A percentile compares a stretch with the other conserved stretches of the same genome.
These are phyloP conservation scores for Neogobius melanostomus DNA, from an alignment of 2,113 vertebrate species.

Conservation along the genomic window DNA sequence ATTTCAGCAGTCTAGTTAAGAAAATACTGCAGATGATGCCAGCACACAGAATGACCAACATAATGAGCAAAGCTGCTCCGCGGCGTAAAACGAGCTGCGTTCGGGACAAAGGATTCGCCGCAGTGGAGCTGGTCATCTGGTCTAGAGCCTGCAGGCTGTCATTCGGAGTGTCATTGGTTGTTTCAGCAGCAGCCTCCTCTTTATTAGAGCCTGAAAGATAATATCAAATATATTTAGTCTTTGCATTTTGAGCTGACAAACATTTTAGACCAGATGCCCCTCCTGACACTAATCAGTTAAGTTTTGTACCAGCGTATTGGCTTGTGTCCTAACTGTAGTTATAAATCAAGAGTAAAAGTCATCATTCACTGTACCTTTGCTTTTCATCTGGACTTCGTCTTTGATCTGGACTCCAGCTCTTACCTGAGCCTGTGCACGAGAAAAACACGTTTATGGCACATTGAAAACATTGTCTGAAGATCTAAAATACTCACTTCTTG, in stretches of 20 bases:
- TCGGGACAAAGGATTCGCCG: constrained; percentile 59
- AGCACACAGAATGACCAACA: constrained; percentile 57
- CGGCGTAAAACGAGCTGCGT: constrained; percentile 71
- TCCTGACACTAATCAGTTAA: too few relatives aligned
- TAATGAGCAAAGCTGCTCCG: constrained; percentile 57
- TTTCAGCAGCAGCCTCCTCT: not conserved
- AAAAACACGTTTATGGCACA: not conserved
- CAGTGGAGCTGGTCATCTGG: constrained; percentile 25
- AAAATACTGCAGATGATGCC: constrained; percentile 54
- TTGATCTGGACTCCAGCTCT: constrained; percentile 59
- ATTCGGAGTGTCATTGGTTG: not conserved
- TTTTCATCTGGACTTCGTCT: constrained; percentile 37
- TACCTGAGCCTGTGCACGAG: constrained; percentile 47
- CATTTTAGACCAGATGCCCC: too few relatives aligned
- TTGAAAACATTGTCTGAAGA: rapidly evolving
- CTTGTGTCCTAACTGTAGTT: too few relatives aligned
- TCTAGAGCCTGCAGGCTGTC: not conserved
- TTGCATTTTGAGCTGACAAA: not conserved
- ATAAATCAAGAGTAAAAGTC: too few relatives aligned
- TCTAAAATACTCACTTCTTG: constrained; percentile 74
- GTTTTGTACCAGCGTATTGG: too few relatives aligned
- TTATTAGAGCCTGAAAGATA: constrained; percentile 26
- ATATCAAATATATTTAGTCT: not conserved
- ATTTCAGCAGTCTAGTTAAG: constrained; percentile 47
- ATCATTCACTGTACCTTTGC: constrained; percentile 23